Evolutionary conservation across 2,888 invertebrate genomes (phyloP), one percentile per base, ranked within the genome.

Genomic region (Hypena proboscidalis): DNA sequence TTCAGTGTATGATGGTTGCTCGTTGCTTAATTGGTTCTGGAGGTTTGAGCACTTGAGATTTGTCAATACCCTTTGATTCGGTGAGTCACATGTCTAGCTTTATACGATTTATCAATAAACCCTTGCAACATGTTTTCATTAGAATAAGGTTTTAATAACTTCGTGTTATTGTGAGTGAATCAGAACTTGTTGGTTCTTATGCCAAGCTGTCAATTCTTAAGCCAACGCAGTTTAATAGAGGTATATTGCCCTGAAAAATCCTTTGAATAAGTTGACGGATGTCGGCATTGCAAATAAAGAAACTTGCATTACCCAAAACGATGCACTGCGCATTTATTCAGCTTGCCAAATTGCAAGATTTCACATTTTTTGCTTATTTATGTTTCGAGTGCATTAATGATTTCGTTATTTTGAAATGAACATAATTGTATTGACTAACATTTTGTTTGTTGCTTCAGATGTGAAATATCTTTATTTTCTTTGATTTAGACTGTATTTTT

Each of bases 11-110:
- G 25, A 20, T 38, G 36, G 4, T 43, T 36, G 27, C 13, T 49
- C 27, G 33, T 47, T 53, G 40, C 40, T 14, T 37, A 46, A 54
- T 38, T 30, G 23, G 32, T 22, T 36, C 17, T 20, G 21, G 25
- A 23, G 4, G 15, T 6, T 20, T 17, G 19, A 35, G 26, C n/a
- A 8, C 15, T 39, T 25, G 25, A 20, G 32, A 39, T 26, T 32
- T 33, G 25, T 32, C 8, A 21, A 15, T 5, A 15, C 26, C 33
- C 14, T 27, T 27, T 26, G 26, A 33, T 39, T 32, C 1, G n/a
- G 35, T 26, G 7, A 10, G 19, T 19, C 35, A 27, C 11, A 20
- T 36, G 19, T 17, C 4, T n/a, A n/a, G n/a, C 15, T 14, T 14
- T 26, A 26, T 14, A 4, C 13, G 26, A 7, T 26, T 14, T 26